phyloP scores from a whole-genome alignment of 1,140 invertebrate species.

The Orussus abietinus region DNA sequence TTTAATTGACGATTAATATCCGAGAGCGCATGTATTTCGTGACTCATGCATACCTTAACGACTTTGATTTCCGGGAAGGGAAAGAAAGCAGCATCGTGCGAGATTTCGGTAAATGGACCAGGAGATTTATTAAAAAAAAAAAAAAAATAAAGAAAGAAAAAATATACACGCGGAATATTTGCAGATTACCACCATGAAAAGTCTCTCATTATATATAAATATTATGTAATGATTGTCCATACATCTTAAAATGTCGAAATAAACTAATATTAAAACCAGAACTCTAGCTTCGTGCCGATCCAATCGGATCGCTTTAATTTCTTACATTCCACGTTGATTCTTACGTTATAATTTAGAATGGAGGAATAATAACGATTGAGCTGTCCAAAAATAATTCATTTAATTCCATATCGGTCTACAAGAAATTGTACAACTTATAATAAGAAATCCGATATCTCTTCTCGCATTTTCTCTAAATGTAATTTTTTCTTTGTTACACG shows the following conservation, averaged over 20 bases:
- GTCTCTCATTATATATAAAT: slow-evolving; percentile 51
- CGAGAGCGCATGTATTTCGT: slow-evolving; percentile 46
- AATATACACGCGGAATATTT: slow-evolving; percentile 38
- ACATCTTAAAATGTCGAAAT: slow-evolving; percentile 53
- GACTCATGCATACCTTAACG: slow-evolving; percentile 45
- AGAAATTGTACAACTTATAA: no score
- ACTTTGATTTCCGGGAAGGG: slow-evolving; percentile 27
- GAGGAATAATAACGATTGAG: no score
- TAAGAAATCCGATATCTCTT: slow-evolving; percentile 37
- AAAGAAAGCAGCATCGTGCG: slow-evolving; percentile 28
- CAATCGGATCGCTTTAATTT: no score
- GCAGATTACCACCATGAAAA: slow-evolving; percentile 42
- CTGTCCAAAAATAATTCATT: no score
- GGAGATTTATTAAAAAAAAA: slow-evolving; percentile 8
- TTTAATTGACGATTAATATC: slow-evolving; percentile 45
- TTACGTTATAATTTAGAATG: no score
- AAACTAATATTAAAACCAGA: slow-evolving; percentile 50
- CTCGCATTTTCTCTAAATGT: slow-evolving; percentile 28
- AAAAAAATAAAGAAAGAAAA: slow-evolving; percentile 13
- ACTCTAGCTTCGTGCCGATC: no score
- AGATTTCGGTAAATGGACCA: slow-evolving; percentile 13
- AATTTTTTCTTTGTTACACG: slow-evolving; percentile 16
- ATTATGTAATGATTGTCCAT: slow-evolving; percentile 55
- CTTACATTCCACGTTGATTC: no score
- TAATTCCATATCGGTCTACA: no score